Conservation (phyloP, 1,140 invertebrate species). For the Saxidomus purpurata region DNA sequence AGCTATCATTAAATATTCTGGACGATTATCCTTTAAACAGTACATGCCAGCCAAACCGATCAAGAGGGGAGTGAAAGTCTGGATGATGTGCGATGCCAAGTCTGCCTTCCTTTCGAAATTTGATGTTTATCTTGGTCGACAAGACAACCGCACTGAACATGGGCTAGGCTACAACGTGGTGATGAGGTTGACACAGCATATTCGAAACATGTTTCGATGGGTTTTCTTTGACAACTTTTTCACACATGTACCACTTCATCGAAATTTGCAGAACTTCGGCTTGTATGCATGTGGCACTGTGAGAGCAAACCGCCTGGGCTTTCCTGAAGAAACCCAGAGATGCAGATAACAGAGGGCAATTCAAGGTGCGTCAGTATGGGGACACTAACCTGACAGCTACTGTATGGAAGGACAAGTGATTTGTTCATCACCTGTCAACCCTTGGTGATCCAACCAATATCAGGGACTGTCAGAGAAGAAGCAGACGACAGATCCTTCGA, state of each 20-base stretch:
- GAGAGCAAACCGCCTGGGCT: neutral
- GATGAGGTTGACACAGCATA: neutral
- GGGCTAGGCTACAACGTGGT: neutral
- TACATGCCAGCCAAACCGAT: slow-evolving; percentile 32
- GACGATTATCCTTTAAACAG: neutral
- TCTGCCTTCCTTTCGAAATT: neutral
- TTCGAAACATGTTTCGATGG: neutral
- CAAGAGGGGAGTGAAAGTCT: slow-evolving; percentile 2
- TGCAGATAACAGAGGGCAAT: neutral
- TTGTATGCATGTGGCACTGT: slow-evolving; percentile 13
- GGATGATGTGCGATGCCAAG: neutral
- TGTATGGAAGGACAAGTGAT: neutral
- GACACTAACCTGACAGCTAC: neutral
- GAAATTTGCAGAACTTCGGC: neutral
- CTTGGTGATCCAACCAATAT: neutral
- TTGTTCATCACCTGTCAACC: neutral
- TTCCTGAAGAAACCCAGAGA: neutral
- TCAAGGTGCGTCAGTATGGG: neutral
- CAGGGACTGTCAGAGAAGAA: neutral
- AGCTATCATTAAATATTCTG: neutral
- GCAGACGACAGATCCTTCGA: neutral
- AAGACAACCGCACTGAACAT: neutral
- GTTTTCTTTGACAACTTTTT: slow-evolving; percentile 11
- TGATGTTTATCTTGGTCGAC: neutral
- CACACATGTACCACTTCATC: neutral